Evolutionary conservation across 2,888 invertebrate species (phyloP), one percentile per base, ranked within the genome.

Genomic region (Gastracanthus pulcherrimus): DNA sequence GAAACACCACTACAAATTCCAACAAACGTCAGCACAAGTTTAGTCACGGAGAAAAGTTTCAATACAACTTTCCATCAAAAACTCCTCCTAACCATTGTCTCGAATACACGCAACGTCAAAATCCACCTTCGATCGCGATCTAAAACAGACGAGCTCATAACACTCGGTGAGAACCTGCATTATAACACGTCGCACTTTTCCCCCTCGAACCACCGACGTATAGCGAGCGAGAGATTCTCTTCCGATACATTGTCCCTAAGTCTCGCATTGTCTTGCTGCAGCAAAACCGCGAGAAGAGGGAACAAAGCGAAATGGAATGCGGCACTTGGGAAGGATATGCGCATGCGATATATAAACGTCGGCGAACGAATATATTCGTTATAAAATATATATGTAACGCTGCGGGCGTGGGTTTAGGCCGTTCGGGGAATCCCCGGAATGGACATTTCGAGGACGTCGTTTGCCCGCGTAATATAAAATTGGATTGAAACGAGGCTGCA

Each of bases 241-340:
- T 51, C 66, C 60, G 64, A 75, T 75, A 66, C 64, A 62, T 74
- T 16, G 72, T 29, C 36, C 13, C 26, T 9, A 1, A 60, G 7
- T 23, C 26, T n/a, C 2, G 64, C 66, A 75, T 66, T 75, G 66
- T 75, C 66, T 66, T 48, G 34, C 31, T 9, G 48, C 13, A 51
- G 13, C 29, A 0, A 13, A 11, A 2, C 11, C n/a, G 11, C 34
- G 48, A 31, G 13, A 64, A 38, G 48, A 29, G 36, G 26, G 66
- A 72, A 72, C 60, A 62, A 51, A 75, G 64, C 38, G 26, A 66
- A 48, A 55, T 19, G 64, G 66, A 45, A 76, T 76, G 76, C 19
- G 62, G 26, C n/a, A 9, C 45, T 4, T 31, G 31, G 5, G 4
- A 6, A 34, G 64, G 23, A 64, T 48, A 48, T 62, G 48, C 36